Conservation (phyloP, 2,113 vertebrate species). For the Eublepharis macularius region DNA sequence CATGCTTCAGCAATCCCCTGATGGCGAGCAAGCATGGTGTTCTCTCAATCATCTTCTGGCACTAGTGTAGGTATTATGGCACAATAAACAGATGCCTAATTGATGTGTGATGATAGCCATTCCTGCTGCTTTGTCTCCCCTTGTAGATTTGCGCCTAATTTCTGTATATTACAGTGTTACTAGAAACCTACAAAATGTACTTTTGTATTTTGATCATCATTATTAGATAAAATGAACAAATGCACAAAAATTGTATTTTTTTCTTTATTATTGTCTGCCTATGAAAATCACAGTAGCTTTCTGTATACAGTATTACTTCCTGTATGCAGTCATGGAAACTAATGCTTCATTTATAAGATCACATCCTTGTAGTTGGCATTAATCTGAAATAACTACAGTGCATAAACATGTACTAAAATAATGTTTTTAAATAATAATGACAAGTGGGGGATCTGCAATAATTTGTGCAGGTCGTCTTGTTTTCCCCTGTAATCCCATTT, state of each 20-base stretch:
- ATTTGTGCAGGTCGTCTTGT: too few species aligned
- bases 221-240: background rate
- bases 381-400: background rate
- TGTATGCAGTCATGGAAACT: background rate
- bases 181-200: background rate
- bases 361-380: background rate
- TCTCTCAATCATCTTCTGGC: background rate
- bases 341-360: background rate
- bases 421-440: background rate
- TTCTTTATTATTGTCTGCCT: background rate
- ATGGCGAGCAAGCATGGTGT: background rate
- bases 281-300: background rate
- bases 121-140: background rate
- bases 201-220: background rate
- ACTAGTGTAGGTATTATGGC: background rate
- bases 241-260: accelerated
- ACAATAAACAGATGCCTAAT: background rate
- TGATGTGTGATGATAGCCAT: background rate
- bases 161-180: background rate
- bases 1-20: background rate
- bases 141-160: background rate
- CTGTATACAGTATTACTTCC: background rate
- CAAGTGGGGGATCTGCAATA: background rate
- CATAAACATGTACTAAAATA: background rate
- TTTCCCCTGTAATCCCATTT: too few species aligned